Evolutionary conservation across 1,140 invertebrate genomes (phyloP).

Genomic region (Sarcophaga bullata): DNA sequence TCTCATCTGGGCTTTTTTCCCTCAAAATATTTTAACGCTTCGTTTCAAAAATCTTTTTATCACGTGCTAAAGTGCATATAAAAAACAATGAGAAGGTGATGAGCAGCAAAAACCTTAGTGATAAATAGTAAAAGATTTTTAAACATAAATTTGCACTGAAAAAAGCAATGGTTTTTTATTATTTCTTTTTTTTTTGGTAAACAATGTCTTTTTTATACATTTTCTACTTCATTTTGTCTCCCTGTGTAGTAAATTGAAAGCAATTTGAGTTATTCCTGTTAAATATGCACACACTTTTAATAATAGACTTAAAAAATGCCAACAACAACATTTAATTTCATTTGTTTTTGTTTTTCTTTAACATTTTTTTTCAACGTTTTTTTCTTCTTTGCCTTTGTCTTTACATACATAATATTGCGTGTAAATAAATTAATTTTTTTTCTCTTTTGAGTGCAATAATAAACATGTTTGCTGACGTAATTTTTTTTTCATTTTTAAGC

Average conservation of each 20-base stretch:
- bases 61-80: neutral
- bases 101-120: neutral
- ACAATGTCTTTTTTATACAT: neutral
- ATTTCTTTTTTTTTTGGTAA: neutral
- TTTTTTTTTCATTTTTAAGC: neutral
- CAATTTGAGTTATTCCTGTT: too few relatives aligned
- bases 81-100: neutral
- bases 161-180: neutral
- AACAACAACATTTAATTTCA: neutral
- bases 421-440: neutral
- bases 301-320: neutral
- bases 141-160: too few relatives aligned
- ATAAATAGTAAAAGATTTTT: neutral
- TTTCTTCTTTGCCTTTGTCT: conserved; percentile 13
- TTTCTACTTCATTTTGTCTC: too few relatives aligned
- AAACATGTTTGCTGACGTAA: conserved; percentile 24
- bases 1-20: neutral
- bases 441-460: conserved; percentile 4
- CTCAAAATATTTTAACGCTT: too few relatives aligned
- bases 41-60: neutral
- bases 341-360: neutral
- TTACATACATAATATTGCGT: conserved; percentile 4
- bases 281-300: neutral
- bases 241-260: too few relatives aligned
- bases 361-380: conserved; percentile 3